These are phyloP conservation scores for Drusus annulatus DNA, from an alignment of 1,140 invertebrate genomes.

Conservation along the genomic window DNA sequence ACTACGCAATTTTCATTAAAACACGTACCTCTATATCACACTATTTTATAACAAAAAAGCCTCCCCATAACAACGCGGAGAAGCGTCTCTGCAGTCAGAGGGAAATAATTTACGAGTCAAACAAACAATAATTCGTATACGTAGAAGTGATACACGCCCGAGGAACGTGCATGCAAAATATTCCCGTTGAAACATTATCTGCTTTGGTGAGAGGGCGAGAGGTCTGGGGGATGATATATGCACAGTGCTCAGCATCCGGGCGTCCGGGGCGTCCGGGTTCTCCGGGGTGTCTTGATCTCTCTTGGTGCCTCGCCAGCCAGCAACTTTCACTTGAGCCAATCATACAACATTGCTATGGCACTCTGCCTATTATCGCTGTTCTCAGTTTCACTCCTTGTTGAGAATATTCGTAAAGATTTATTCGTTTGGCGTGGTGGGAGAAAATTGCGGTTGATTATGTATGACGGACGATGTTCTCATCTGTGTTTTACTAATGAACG, in stretches of 20 bases:
- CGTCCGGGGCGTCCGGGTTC: too few relatives aligned
- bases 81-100: background rate
- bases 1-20: too few relatives aligned
- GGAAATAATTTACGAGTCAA: background rate
- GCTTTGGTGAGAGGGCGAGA: constrained; percentile 38
- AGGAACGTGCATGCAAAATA: constrained; percentile 49
- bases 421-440: background rate
- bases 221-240: constrained; percentile 8
- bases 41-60: too few relatives aligned
- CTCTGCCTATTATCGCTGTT: constrained; percentile 22
- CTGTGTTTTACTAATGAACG: too few relatives aligned
- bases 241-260: background rate
- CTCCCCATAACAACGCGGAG: background rate
- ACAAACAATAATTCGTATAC: background rate
- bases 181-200: constrained; percentile 52
- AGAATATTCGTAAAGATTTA: background rate
- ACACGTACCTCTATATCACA: too few relatives aligned
- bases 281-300: background rate
- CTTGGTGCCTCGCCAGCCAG: constrained; percentile 2
- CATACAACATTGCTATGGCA: constrained; percentile 12
- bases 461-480: background rate
- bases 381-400: constrained; percentile 4
- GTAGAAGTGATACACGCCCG: constrained; percentile 30
- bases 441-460: background rate
- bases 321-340: constrained; percentile 25